Evolutionary conservation across 2,888 invertebrate species (phyloP), one percentile per base, ranked within the genome.

Genomic region (Aporophyla nigra): DNA sequence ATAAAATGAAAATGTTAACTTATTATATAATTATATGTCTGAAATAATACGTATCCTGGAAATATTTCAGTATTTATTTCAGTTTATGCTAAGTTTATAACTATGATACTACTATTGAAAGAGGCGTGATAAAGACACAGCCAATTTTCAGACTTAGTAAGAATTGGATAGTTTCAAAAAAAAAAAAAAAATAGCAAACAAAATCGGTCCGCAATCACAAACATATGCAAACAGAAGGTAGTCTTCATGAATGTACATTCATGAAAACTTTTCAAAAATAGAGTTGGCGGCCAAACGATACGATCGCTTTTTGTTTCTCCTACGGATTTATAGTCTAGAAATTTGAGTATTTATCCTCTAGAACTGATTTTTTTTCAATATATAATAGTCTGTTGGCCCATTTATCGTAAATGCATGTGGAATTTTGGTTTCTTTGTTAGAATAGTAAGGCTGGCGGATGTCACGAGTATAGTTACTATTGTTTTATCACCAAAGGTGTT

Each of bases 401-500:
- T 53, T 27, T 51, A 33, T 12, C 49, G 12, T 21, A 12, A 27
- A 5, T 78, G 14, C 27, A 14, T 33, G 69, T 77, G 69, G 81
- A 82, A 79, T 43, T 49, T 56, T 61, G 86, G 85, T 90, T 89
- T 86, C 90, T 88, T 91, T 90, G 90, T 88, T 87, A 91, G 54
- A 53, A 19, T 86, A 12, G 27, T 54, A 80, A 83, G 71, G 76
- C 67, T 76, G 78, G 83, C 91, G 93, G 92, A 93, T 88, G 90
- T 92, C 92, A 91, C 90, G 90, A 88, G 87, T 88, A 78, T 70
- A 74, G 58, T 87, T 80, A 53, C 91, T 79, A 92, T 92, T 93
- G 92, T 93, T 90, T 86, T 86, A 65, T 75, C 76, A 85, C 67
- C 81, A 80, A 67, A 74, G 80, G 67, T 78, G 79, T 78, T 80